Evolutionary conservation across 2,797 vertebrate species (phyloP).

Genomic region (Gadopsis bispinosus): DNA sequence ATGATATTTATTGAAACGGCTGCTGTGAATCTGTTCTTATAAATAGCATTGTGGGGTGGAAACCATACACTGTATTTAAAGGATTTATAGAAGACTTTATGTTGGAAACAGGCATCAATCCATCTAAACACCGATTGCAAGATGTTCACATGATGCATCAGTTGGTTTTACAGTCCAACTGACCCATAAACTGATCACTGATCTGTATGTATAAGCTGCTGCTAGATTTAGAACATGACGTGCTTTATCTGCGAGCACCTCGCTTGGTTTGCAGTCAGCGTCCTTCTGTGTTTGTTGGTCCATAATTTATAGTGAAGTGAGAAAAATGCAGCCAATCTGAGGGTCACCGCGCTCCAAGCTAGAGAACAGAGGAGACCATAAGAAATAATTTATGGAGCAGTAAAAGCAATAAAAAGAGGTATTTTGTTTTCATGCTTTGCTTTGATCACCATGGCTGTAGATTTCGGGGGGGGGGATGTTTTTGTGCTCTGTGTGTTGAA

Average conservation of each 20-base stretch:
- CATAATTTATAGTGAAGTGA: slow-evolving; percentile 13
- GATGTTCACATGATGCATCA: not conserved
- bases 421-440: slow-evolving; percentile 41
- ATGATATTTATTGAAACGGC: not conserved
- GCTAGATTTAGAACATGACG: not conserved
- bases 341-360: not conserved
- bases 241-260: slow-evolving; percentile 1
- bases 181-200: not conserved
- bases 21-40: not conserved
- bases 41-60: not conserved
- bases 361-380: slow-evolving; percentile 17
- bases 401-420: slow-evolving; percentile 45
- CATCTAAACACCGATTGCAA: not conserved
- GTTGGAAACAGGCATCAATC: not conserved
- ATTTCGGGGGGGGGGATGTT: slow-evolving; percentile 32
- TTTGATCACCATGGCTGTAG: slow-evolving; percentile 40
- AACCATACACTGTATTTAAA: no score
- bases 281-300: slow-evolving; percentile 15
- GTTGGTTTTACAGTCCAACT: not conserved
- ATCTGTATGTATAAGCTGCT: not conserved
- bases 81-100: no score
- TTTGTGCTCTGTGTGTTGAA: slow-evolving; percentile 44
- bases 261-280: not conserved
- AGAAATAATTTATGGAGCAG: slow-evolving; percentile 41
- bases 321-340: slow-evolving; percentile 13